Percentiles rank a stretch among this genome's conserved stretches.
phyloP scores from a whole-genome alignment of 2,888 invertebrate genomes.

The Tenthredo amoena region DNA sequence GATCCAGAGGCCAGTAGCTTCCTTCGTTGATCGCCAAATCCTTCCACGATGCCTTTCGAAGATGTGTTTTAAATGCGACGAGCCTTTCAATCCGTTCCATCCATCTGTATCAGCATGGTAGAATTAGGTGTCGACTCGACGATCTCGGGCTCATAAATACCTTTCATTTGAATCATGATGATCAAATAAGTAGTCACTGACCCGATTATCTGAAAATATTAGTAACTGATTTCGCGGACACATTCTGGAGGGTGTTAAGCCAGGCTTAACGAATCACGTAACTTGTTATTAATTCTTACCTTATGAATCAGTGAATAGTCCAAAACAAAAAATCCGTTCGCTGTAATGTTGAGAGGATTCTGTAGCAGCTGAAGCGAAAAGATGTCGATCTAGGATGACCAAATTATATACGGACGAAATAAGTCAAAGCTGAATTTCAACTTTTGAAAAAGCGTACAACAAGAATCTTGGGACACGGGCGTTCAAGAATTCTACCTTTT shows the following conservation, averaged over 20 bases:
- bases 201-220: constrained; percentile 52
- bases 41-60: no score
- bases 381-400: neutral
- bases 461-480: no score
- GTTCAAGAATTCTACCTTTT: no score
- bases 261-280: neutral
- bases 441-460: neutral
- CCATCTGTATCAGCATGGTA: neutral
- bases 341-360: constrained; percentile 58
- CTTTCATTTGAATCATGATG: constrained; percentile 57
- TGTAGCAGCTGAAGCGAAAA: constrained; percentile 61
- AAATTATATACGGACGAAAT: neutral
- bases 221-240: neutral
- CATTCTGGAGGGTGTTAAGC: neutral
- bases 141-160: neutral
- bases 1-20: no score
- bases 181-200: constrained; percentile 57
- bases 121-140: neutral
- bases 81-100: neutral
- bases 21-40: no score
- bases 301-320: constrained; percentile 53
- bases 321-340: constrained; percentile 57
- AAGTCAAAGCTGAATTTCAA: neutral
- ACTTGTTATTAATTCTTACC: constrained; percentile 57
- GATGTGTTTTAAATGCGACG: neutral